A percentile compares a stretch with the other conserved stretches of the same genome.
Evolutionary conservation across 2,888 invertebrate genomes (phyloP).

Genomic region (Cynaeus angustus): DNA sequence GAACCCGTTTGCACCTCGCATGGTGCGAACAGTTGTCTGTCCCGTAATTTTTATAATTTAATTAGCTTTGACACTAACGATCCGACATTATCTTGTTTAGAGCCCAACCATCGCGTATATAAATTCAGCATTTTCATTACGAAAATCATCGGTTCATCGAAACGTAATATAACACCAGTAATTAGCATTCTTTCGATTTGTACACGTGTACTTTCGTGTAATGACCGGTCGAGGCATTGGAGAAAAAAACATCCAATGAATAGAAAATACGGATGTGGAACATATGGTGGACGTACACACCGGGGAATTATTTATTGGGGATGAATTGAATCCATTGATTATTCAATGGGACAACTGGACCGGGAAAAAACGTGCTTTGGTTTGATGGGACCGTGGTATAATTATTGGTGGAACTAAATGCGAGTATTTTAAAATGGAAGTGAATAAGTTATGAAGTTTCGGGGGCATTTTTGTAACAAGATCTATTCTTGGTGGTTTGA

Average conservation of each 20-base stretch:
- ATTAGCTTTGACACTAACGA: constrained; percentile 49
- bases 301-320: constrained; percentile 37
- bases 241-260: constrained; percentile 31
- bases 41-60: constrained; percentile 47
- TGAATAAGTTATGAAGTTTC: constrained; percentile 19
- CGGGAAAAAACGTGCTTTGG: constrained; percentile 1
- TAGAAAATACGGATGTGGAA: constrained; percentile 30
- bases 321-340: constrained; percentile 43
- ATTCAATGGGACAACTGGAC: constrained; percentile 37
- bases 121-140: constrained; percentile 42
- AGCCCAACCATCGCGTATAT: constrained; percentile 30
- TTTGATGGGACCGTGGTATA: background rate
- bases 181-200: constrained; percentile 38
- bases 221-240: constrained; percentile 1
- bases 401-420: constrained; percentile 15
- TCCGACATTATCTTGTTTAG: constrained; percentile 43
- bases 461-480: constrained; percentile 13
- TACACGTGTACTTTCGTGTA: constrained; percentile 23
- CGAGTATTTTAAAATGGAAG: constrained; percentile 18
- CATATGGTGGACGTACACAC: constrained; percentile 19
- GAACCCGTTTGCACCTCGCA: background rate
- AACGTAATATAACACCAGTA: constrained; percentile 34
- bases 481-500: constrained; percentile 16
- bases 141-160: constrained; percentile 35
- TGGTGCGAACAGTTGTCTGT: constrained; percentile 31